These are phyloP conservation scores for Stenodema calcarata DNA, from an alignment of 2,888 invertebrate genomes.

Conservation along the genomic window DNA sequence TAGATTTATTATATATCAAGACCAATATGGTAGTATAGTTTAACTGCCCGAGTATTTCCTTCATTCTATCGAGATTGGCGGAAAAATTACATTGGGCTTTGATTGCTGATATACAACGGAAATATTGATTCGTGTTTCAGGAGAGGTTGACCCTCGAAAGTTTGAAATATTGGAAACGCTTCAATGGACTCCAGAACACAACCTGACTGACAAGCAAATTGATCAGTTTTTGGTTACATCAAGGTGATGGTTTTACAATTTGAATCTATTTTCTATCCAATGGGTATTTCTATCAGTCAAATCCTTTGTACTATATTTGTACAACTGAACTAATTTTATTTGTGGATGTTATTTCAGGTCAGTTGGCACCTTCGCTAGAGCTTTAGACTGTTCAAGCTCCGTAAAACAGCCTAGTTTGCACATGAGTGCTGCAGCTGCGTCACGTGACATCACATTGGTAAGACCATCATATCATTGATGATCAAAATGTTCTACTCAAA, in stretches of 20 bases:
- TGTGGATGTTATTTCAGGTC: constrained; percentile 52
- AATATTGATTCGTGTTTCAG: constrained; percentile 58
- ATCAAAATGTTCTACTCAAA: no score
- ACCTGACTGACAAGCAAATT: constrained; percentile 91
- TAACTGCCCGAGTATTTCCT: no score
- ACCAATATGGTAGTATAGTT: no score
- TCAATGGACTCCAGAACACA: constrained; percentile 93
- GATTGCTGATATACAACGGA: no score
- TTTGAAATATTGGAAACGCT: constrained; percentile 84
- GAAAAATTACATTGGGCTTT: no score
- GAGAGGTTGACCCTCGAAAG: constrained; percentile 71
- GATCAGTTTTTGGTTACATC: constrained; percentile 95
- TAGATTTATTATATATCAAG: no score
- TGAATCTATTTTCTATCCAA: no score
- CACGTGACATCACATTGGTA: constrained; percentile 94
- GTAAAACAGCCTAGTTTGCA: constrained; percentile 98
- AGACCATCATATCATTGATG: constrained; percentile 37
- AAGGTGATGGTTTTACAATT: constrained; percentile 61
- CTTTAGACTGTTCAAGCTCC: constrained; percentile 97
- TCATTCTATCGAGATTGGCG: no score
- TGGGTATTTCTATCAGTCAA: no score
- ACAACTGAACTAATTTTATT: no score
- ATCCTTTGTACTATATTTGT: no score
- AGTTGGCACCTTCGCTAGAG: constrained; percentile 90
- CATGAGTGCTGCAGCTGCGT: constrained; percentile 99